Base-by-base conservation (phyloP, 2,797 vertebrate species). In the Stomatorhinus walkeri region DNA sequence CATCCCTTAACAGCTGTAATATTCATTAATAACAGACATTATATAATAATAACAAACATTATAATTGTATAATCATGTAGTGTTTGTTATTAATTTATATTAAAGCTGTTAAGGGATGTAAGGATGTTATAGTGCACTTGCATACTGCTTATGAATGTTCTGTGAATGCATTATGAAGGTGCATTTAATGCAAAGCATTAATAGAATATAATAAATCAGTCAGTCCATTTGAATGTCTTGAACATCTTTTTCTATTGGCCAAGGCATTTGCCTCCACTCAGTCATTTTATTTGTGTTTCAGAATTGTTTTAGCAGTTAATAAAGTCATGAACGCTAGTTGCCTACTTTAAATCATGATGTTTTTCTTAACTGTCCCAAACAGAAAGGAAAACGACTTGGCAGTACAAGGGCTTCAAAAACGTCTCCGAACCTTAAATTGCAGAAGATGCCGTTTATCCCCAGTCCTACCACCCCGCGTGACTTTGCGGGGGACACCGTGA, bases 401-500 rank as follows among this genome's bases (percentile, higher is more conserved):
- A 24, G 22, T 52, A 54, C 87, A 6, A 43, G 19, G 68, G 32
- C 49, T n/a, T 88, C 49, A 64, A 90, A 85, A 61, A 91, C 24
- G 79, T 76, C 51, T 87, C 43, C 52, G 16, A 88, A 68, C 2
- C 51, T 88, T 16, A 86, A 90, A 40, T 89, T 84, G 3, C 61
- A 87, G 88, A 93, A 93, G n/a, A 88, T 90, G 0, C 86, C 94
- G 9, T 90, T 94, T 64, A 83, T 92, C 16, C 92, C 94, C 0
- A 84, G 91, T n/a, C 93, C 92, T 0, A 76, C 89, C 0, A 22
- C 83, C 0, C 43, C 72, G 3, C 72, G 49, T 40, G 43, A 36
- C 10, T 0, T 22, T 3, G 56, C 79, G 24, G 87, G 89, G 88
- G 88, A 90, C 72, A 48, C 36, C 9, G 36, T 22, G 22, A 10